A percentile compares a stretch with the other conserved stretches of the same genome.
Conservation (phyloP, 2,113 vertebrate species). For the Camelus bactrianus region DNA sequence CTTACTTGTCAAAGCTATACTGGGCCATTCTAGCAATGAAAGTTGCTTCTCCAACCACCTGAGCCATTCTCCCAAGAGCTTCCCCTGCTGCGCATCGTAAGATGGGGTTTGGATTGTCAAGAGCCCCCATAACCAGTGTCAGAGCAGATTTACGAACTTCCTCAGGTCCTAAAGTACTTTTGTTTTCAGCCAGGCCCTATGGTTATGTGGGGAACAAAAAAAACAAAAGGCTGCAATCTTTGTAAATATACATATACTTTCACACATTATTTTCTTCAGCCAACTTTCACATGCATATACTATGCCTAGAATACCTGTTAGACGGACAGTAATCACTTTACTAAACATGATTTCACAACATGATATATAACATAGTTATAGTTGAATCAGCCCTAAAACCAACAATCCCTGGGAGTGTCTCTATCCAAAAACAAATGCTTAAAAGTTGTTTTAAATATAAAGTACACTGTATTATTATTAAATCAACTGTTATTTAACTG, state of each 20-base stretch:
- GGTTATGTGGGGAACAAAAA: background rate
- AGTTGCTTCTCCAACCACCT: conserved; percentile 98
- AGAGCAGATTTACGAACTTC: conserved; percentile 98
- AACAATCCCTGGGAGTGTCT: background rate
- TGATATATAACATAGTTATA: background rate
- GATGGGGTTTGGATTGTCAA: conserved; percentile 99
- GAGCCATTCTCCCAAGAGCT: conserved; percentile 98
- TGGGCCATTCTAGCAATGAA: conserved; percentile 99
- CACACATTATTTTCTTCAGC: background rate
- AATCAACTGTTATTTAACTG: conserved; percentile 19
- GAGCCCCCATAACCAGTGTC: conserved; percentile 97
- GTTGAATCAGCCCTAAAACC: background rate
- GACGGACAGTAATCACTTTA: background rate
- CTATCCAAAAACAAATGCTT: background rate
- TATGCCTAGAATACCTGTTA: background rate
- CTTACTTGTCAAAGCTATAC: conserved; percentile 99
- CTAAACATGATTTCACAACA: conserved; percentile 35
- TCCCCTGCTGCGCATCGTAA: conserved; percentile 98
- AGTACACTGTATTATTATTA: background rate
- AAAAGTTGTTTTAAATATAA: conserved; percentile 4
- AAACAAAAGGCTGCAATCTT: background rate
- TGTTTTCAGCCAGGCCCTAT: conserved; percentile 98
- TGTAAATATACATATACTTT: conserved; percentile 14
- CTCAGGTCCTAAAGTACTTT: conserved; percentile 97
- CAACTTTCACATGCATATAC: background rate